Evolutionary conservation across 2,113 vertebrate genomes (phyloP).

Genomic region (Gnathonemus longibarbis): DNA sequence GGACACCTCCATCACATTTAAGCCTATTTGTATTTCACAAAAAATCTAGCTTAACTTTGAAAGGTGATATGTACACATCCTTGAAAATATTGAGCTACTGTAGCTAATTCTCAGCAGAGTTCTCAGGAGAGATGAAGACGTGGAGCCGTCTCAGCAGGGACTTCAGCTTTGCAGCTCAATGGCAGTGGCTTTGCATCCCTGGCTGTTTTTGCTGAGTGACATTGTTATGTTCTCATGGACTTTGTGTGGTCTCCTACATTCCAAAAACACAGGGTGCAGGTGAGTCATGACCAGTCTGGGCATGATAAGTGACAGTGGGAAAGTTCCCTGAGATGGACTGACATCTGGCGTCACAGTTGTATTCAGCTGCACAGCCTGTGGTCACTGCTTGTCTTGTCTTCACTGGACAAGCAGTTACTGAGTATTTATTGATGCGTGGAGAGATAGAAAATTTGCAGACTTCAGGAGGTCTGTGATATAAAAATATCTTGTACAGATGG

Average conservation of each 20-base stretch:
- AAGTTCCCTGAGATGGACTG: not conserved
- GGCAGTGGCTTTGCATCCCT: not conserved
- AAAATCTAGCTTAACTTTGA: not conserved
- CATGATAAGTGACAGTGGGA: not conserved
- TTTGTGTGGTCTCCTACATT: not conserved
- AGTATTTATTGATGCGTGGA: not conserved
- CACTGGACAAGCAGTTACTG: not conserved
- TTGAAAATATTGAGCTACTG: not conserved
- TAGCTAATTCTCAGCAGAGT: not conserved
- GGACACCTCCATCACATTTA: not conserved
- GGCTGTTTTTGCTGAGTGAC: not conserved
- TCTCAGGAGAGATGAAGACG: not conserved
- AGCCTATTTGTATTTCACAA: not conserved
- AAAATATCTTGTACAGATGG: not conserved
- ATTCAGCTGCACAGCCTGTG: not conserved
- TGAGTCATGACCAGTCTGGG: not conserved
- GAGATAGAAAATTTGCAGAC: not conserved
- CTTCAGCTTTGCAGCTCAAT: not conserved
- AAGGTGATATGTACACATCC: not conserved
- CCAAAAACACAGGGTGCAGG: not conserved
- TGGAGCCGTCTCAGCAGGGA: not conserved
- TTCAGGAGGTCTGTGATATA: not conserved
- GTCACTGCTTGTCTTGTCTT: not conserved
- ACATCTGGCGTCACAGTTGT: not conserved
- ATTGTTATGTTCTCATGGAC: not conserved